These are phyloP conservation scores for Nemotelus pantherinus DNA, from an alignment of 2,888 invertebrate species.

Conservation along the genomic window DNA sequence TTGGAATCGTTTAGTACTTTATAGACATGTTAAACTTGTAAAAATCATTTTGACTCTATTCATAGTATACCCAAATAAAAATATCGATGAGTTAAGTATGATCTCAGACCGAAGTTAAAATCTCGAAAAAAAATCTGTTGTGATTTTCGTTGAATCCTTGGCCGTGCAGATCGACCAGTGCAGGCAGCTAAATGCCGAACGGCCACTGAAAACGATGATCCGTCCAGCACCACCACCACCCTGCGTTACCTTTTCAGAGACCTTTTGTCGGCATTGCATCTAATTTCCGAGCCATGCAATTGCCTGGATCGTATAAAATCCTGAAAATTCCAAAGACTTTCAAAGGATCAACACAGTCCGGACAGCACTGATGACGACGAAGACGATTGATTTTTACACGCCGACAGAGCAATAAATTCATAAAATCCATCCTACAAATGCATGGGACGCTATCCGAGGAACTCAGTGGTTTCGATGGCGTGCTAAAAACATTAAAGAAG, in stretches of 20 bases:
- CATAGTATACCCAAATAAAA: constrained; percentile 15
- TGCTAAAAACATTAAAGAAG: constrained; percentile 43
- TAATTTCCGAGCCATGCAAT: constrained; percentile 27
- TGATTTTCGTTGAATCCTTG: constrained; percentile 23
- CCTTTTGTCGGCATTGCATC: constrained; percentile 40
- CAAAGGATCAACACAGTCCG: background rate
- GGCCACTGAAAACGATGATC: background rate
- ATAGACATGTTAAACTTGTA: constrained; percentile 47
- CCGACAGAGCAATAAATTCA: constrained; percentile 46
- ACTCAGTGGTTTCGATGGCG: background rate
- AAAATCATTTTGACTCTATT: constrained; percentile 42
- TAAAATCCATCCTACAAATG: constrained; percentile 36
- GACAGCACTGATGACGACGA: background rate
- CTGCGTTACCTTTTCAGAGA: constrained; percentile 1
- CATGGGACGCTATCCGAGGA: background rate
- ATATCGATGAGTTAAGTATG: background rate
- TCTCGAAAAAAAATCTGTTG: background rate
- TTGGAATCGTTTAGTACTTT: constrained; percentile 48
- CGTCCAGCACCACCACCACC: background rate
- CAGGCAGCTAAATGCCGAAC: background rate
- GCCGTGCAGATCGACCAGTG: background rate
- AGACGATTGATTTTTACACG: constrained; percentile 35
- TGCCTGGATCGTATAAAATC: constrained; percentile 30
- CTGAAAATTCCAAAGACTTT: constrained; percentile 16
- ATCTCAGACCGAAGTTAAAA: background rate